Base-by-base conservation (phyloP, 2,113 vertebrate genomes). In the Sterrhoptilus dennistouni region DNA sequence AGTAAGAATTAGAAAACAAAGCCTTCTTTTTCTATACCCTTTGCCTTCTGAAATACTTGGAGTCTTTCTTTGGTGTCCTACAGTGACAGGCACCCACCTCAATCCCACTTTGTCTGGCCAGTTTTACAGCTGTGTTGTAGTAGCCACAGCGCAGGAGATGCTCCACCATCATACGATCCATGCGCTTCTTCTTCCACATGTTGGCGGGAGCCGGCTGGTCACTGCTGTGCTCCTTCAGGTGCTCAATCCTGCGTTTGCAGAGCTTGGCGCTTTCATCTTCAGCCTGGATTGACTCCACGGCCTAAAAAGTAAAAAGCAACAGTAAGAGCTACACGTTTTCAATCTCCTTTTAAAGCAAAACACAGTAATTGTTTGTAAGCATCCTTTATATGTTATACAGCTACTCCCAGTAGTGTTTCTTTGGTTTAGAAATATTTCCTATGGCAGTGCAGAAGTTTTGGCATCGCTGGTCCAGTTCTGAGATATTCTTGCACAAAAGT, bases 141-240 rank as follows among this genome's bases (percentile, higher is more conserved):
- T 99, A 99, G 87, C 99, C 99, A 3, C 99, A 99, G 93, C 99
- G 99, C 38, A 99, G 97, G 60, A 99, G 98, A 60, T 99, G 99
- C 52, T 99, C 99, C 97, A 99, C 99, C 99, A 99, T 99, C 99
- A 99, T 99, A 35, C 99, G 99, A 94, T 99, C 99, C 99, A 99
- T 99, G 66, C 99, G 98, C 29, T 99, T 99, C 97, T 99, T 98
- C 98, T 99, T 99, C 99, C 99, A 99, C 97, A 99, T 97, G 93
- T 99, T 98, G 54, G 99, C 99, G 0, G 99, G 99, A 4, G 99
- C 99, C 0, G 98, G 98, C 95, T 99, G 99, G 97, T 99, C 99
- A 12, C 99, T 99, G 97, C 99, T 99, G 91, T 99, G 99, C 78
- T 99, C 99, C 90, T 99, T 99, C 88, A 99, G 97, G 68, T 99